These are phyloP conservation scores for Aspidoscelis tigris DNA, from an alignment of 2,113 vertebrate genomes.

Conservation along the genomic window DNA sequence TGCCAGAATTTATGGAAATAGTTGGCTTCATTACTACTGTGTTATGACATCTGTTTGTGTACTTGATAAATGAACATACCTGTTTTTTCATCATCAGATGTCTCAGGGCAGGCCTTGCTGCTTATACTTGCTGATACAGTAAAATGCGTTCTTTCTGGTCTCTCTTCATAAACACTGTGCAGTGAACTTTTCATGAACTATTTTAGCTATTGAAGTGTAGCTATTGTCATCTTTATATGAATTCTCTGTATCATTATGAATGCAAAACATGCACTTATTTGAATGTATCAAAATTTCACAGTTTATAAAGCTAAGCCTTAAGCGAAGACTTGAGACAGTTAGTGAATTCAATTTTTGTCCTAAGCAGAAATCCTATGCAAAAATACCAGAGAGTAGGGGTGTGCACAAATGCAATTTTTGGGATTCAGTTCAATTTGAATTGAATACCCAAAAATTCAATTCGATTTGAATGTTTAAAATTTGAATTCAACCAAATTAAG, in stretches of 20 bases:
- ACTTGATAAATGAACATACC: neutral
- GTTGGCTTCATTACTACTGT: neutral
- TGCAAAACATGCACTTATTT: neutral
- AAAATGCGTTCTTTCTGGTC: neutral
- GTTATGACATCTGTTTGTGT: constrained; percentile 1
- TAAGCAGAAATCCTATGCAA: neutral
- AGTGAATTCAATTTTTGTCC: neutral
- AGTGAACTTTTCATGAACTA: neutral
- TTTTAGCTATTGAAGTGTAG: neutral
- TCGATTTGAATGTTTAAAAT: no score
- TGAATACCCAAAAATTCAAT: no score
- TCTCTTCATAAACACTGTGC: neutral
- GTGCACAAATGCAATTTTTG: no score
- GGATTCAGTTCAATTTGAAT: no score
- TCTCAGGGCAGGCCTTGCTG: neutral
- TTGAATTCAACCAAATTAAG: no score
- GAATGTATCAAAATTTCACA: neutral
- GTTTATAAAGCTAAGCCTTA: neutral
- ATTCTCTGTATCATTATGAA: neutral
- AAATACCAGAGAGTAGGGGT: neutral
- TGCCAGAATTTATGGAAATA: neutral
- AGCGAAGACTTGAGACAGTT: neutral
- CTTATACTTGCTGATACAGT: neutral
- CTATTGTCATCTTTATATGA: neutral
- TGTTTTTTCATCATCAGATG: neutral